Base-by-base conservation (phyloP, 2,888 invertebrate species). In the Drosophila gaucha region DNA sequence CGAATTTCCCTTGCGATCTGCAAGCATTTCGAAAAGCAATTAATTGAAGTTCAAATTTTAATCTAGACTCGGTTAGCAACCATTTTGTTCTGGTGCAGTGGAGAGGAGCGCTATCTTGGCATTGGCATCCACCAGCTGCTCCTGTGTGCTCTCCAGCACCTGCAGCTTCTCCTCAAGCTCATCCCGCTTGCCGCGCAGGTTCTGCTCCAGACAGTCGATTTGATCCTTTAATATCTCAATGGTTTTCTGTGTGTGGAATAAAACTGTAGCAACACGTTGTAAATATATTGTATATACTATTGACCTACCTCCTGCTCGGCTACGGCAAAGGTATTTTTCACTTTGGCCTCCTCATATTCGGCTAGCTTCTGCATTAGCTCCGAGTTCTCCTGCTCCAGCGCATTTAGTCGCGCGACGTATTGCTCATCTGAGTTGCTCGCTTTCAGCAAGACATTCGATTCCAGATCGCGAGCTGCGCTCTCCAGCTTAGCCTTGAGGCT, bases 1-100 rank as follows among this genome's bases (percentile, higher is more conserved):
- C 0, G 94, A 94, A 78, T 94, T 94, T 1, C 94, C 94, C 89
- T 94, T 94, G 14, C 93, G 92, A 89, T 94, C 94, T 94, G 86
- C 24, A 67, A 52, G 9, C 0, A 8, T 10, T 9, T 12, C 2
- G 41, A 75, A 63, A 63, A 14, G 26, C 16, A 3, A 12, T 52
- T 16, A n/a, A 12, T 26, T 54, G 0, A 14, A 20, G 6, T 1
- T 28, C 4, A 20, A 6, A 5, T 6, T 12, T 6, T 0, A 33
- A 9, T 28, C 2, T 6, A 2, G 1, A 57, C 2, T 24, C 9
- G 5, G 5, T 18, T 41, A 22, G 4, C 43, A 73, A 91, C 92
- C 90, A 70, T 78, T 79, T 41, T 85, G 77, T 16, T 90, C 88
- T 0, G 91, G 89, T 1, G 74, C 75, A 9, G 80, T 74, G 36